Percentiles rank a stretch among this genome's conserved stretches.
These are phyloP conservation scores for Callipepla squamata DNA, from an alignment of 2,113 vertebrate genomes.

Conservation along the genomic window DNA sequence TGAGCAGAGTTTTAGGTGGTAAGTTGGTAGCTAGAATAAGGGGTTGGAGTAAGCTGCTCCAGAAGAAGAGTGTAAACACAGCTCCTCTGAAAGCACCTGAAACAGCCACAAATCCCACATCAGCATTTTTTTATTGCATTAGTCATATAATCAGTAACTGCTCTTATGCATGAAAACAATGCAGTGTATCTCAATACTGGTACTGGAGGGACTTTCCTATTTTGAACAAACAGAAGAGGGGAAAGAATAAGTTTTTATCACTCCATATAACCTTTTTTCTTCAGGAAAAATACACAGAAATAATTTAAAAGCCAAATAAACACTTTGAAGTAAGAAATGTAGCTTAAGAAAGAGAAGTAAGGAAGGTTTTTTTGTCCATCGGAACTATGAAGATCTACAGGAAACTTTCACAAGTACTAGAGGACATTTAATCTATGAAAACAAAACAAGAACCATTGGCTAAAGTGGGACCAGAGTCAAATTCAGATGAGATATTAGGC, in stretches of 20 bases:
- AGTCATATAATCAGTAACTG: no score
- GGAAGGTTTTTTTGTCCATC: background rate
- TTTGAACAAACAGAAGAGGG: background rate
- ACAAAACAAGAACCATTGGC: background rate
- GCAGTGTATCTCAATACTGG: accelerated
- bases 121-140: background rate
- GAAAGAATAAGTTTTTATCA: background rate
- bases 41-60: background rate
- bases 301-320: background rate
- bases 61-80: background rate
- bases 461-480: background rate
- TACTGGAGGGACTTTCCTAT: accelerated
- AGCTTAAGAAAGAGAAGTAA: background rate
- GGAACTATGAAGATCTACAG: background rate
- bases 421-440: background rate
- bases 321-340: background rate
- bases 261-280: background rate
- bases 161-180: background rate
- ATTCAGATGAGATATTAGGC: background rate
- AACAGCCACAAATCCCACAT: background rate
- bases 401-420: background rate
- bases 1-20: background rate
- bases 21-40: background rate
- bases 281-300: background rate
- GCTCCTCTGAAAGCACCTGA: background rate